Evolutionary conservation across 2,888 invertebrate species (phyloP).

Genomic region (Phorcus lineatus): DNA sequence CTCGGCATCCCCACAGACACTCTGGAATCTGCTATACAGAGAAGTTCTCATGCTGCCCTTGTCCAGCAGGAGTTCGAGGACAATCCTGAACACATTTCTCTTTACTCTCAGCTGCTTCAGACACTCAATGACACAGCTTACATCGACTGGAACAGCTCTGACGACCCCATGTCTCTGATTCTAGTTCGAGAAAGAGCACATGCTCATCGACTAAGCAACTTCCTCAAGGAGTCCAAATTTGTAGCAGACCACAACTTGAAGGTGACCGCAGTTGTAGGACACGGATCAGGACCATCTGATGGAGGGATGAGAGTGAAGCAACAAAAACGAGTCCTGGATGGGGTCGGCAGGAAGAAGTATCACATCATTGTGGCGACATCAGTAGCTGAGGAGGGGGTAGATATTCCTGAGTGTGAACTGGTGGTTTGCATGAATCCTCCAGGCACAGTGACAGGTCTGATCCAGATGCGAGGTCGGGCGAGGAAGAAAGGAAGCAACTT

Average conservation of each 20-base stretch:
- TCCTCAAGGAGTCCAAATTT: conserved; percentile 40
- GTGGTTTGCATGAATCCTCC: conserved; percentile 70
- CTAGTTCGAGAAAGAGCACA: conserved; percentile 62
- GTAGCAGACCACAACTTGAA: conserved; percentile 36
- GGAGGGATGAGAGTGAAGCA: conserved; percentile 68
- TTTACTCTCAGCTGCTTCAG: conserved; percentile 42
- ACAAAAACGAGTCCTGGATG: conserved; percentile 61
- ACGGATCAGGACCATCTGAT: conserved; percentile 58
- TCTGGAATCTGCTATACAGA: background rate
- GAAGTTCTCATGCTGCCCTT: background rate
- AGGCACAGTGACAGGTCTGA: conserved; percentile 64
- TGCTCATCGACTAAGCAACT: conserved; percentile 51
- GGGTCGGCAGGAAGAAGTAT: conserved; percentile 48
- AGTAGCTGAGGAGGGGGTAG: conserved; percentile 71
- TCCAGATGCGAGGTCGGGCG: conserved; percentile 72
- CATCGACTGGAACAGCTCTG: conserved; percentile 41
- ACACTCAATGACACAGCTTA: conserved; percentile 42
- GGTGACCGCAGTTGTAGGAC: conserved; percentile 61
- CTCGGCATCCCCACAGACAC: conserved; percentile 25
- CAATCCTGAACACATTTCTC: conserved; percentile 25
- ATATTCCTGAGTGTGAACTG: conserved; percentile 68
- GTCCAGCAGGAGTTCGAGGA: conserved; percentile 9
- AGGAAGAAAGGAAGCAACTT: conserved; percentile 65
- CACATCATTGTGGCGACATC: conserved; percentile 68
- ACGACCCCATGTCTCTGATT: conserved; percentile 59